Evolutionary conservation across 2,797 vertebrate species (phyloP), one percentile per base, ranked within the genome.

Genomic region (Siniperca undulata): DNA sequence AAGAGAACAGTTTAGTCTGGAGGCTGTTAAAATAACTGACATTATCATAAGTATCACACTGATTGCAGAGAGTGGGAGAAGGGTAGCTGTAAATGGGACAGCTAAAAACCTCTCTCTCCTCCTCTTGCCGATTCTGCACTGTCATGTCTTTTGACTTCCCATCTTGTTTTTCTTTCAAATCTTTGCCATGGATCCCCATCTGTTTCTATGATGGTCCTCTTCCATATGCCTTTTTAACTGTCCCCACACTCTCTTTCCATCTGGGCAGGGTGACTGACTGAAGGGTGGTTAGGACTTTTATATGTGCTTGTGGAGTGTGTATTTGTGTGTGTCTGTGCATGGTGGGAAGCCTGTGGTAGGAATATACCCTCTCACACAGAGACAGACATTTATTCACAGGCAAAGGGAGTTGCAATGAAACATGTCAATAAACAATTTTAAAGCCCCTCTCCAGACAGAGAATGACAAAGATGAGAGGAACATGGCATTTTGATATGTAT

Each of bases 211-310:
- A 72, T 50, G 53, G 53, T 58, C 24, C 53, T 74, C 65, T 69
- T 77, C 48, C 58, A 65, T 74, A 8, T 70, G 22, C 36, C 19
- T 38, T 69, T 74, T 58, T 11, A 65, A 77, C 42, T 3, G 59
- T 78, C 50, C 62, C 38, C 22, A 48, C 80, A 56, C 61, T 42
- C 65, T 85, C 62, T 80, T 81, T 87, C 79, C 74, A 71, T 90
- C 12, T 75, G 74, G 19, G 38, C 27, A 22, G 71, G 61, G 11
- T 73, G 68, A 76, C 50, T 22, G 70, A 81, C 61, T 84, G 53
- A 87, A 83, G 86, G 62, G 73, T 84, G 81, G 64, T 87, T 65
- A 62, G 65, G 50, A 59, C 48, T 30, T 36, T 70, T 50, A 14
- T 9, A 38, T 64, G 24, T 68, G 50, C 27, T 42, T 52, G 52